These are phyloP conservation scores for Drosophila phalerata DNA, from an alignment of 2,888 invertebrate species.

Conservation along the genomic window DNA sequence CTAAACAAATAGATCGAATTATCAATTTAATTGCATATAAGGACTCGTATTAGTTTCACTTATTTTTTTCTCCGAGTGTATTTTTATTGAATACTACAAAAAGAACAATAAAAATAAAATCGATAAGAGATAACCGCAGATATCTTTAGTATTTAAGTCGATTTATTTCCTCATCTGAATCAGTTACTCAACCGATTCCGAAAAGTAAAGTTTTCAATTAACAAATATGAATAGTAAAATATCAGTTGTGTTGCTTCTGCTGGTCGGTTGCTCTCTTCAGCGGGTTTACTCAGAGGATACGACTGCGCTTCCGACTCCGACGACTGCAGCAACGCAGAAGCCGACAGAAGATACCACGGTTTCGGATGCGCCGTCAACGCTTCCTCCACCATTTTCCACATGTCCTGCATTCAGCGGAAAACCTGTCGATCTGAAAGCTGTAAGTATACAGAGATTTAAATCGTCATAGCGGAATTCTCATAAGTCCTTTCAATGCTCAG, in stretches of 20 bases:
- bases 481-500: not conserved
- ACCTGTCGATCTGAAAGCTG: slow-evolving; percentile 20
- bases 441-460: slow-evolving; percentile 11
- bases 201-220: not conserved
- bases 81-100: not conserved
- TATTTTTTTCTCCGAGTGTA: slow-evolving; percentile 11
- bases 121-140: slow-evolving; percentile 22
- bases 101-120: not conserved
- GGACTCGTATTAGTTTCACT: too few species aligned
- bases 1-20: too few species aligned
- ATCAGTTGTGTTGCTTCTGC: slow-evolving; percentile 15
- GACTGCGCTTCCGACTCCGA: accelerated
- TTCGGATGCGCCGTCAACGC: not conserved
- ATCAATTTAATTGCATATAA: too few species aligned
- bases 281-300: slow-evolving; percentile 16
- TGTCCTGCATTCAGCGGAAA: not conserved
- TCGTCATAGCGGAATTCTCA: not conserved
- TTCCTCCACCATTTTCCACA: not conserved
- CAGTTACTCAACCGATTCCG: slow-evolving; percentile 23
- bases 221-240: slow-evolving; percentile 23
- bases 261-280: slow-evolving; percentile 23
- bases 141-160: too few species aligned
- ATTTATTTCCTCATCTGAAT: not conserved
- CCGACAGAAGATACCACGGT: not conserved
- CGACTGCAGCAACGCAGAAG: not conserved